These are phyloP conservation scores for Pocillopora grandis DNA, from an alignment of 92 coral and sea anemone genomes.

Conservation along the genomic window DNA sequence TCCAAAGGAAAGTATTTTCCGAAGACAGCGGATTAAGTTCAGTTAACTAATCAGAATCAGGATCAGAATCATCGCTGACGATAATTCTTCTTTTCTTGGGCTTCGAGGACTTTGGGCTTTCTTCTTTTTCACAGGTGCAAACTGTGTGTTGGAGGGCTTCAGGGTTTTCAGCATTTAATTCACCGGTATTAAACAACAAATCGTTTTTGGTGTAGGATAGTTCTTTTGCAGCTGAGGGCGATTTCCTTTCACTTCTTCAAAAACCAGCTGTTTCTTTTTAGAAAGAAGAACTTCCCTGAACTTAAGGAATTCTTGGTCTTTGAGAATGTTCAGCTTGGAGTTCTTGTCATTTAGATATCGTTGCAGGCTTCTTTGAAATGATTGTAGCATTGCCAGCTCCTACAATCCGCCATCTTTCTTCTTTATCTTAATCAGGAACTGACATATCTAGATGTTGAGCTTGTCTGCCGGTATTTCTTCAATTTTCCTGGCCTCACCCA, in stretches of 20 bases:
- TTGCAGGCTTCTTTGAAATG: slow-evolving; percentile 48
- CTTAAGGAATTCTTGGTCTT: slow-evolving; percentile 29
- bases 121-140: slow-evolving; percentile 7
- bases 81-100: slow-evolving; percentile 19
- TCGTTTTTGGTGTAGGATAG: slow-evolving; percentile 37
- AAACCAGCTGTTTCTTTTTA: neutral
- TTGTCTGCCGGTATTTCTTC: slow-evolving; percentile 39
- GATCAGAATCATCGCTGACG: neutral
- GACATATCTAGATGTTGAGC: slow-evolving; percentile 34
- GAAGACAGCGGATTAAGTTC: too few species aligned
- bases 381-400: slow-evolving; percentile 44
- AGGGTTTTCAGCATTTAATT: slow-evolving; percentile 32
- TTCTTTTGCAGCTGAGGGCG: slow-evolving; percentile 47
- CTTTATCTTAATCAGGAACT: slow-evolving; percentile 39
- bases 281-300: too few species aligned
- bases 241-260: slow-evolving; percentile 46
- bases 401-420: slow-evolving; percentile 51
- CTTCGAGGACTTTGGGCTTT: slow-evolving; percentile 3
- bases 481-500: slow-evolving; percentile 35
- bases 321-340: slow-evolving; percentile 46
- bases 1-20: too few species aligned
- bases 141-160: neutral
- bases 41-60: slow-evolving; percentile 16
- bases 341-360: slow-evolving; percentile 40
- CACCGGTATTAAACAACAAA: slow-evolving; percentile 41